Evolutionary conservation across 2,888 invertebrate species (phyloP), one percentile per base, ranked within the genome.

Genomic region (Halictus ligatus): DNA sequence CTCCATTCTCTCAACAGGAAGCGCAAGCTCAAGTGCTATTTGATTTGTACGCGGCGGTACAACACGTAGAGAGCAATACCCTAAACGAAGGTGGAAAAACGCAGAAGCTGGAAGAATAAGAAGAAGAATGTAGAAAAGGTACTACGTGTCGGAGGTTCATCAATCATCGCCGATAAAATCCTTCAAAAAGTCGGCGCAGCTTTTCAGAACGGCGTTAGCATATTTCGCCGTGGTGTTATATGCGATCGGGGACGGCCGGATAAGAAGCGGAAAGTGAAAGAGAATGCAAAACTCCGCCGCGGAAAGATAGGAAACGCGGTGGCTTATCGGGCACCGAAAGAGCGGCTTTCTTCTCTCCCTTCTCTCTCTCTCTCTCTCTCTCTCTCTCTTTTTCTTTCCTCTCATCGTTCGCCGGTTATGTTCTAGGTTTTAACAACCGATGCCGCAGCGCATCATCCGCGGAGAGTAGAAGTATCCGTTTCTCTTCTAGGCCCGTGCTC

Each of bases 91-190:
- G 74, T 72, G 25, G 35, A 67, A 35, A 35, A 29, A 54, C 8
- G n/a, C 78, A 2, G 75, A 48, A 54, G 79, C 54, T n/a, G 8
- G 21, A 54, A 8, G 54, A 48, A 48, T 13, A 48, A 48, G 54
- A 54, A 54, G 54, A 54, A 21, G 54, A 54, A 54, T 8, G 10
- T n/a, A 10, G 21, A 10, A 3, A 54, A 54, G 21, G 21, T n/a
- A n/a, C 54, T 54, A 54, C 54, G 54, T 54, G 54, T 10, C 54
- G 8, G 60, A 84, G 91, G 90, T 92, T 92, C 93, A 94, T 94
- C 93, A 93, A 94, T 94, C 94, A 94, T 91, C 89, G 88, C 46
- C 92, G 93, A 93, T 93, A 92, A 93, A 92, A 89, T 90, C 88
- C 87, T 87, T 90, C 89, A 83, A 89, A 91, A 89, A 89, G 90